These are phyloP conservation scores for Seira musarum DNA, from an alignment of 2,888 invertebrate genomes.

Conservation along the genomic window DNA sequence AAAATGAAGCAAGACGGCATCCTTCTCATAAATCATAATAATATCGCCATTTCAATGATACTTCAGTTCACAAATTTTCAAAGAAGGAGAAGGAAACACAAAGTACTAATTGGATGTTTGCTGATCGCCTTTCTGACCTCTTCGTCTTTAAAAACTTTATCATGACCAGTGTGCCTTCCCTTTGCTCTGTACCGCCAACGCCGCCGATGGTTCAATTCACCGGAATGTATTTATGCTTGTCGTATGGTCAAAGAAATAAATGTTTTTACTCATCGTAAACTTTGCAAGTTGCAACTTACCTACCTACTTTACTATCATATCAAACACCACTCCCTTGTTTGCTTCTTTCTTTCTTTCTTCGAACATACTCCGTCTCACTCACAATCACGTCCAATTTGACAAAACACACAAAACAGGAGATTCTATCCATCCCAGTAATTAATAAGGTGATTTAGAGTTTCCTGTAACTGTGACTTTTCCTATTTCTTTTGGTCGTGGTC, in stretches of 20 bases:
- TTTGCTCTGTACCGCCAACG: no score
- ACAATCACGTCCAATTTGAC: no score
- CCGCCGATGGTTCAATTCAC: conserved; percentile 42
- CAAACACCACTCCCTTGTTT: conserved; percentile 29
- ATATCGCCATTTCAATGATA: conserved; percentile 31
- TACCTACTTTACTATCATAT: background rate
- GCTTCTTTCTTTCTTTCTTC: no score
- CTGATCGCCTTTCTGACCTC: conserved; percentile 39
- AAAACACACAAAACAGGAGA: no score
- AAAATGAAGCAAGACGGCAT: conserved; percentile 37
- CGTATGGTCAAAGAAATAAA: conserved; percentile 31
- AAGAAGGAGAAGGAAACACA: background rate
- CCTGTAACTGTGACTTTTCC: no score
- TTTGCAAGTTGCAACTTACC: background rate
- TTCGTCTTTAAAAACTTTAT: no score
- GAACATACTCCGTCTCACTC: no score
- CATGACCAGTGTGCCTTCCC: background rate
- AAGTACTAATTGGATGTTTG: conserved; percentile 34
- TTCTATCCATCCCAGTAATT: no score
- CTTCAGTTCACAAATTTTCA: no score
- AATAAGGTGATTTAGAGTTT: conserved; percentile 48
- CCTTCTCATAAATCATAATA: conserved; percentile 45
- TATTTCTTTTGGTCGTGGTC: no score
- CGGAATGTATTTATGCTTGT: no score
- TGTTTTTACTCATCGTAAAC: background rate